Percentiles rank a stretch among this genome's conserved stretches.
Evolutionary conservation across 2,113 vertebrate genomes (phyloP).

Genomic region (Porphyrio hochstetteri): DNA sequence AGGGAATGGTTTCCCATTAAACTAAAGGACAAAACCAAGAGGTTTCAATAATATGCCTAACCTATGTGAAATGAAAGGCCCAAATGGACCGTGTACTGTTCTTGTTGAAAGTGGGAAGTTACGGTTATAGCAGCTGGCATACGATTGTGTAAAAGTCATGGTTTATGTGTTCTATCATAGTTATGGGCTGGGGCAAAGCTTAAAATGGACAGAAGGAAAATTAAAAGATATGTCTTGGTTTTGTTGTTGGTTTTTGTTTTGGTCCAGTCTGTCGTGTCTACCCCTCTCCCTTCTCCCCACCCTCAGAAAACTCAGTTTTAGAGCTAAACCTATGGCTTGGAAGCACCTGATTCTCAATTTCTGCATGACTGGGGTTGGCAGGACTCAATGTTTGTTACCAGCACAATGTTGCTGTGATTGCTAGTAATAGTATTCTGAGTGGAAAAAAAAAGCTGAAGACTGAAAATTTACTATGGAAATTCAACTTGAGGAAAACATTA

Average conservation of each 20-base stretch:
- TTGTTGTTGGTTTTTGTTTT: background rate
- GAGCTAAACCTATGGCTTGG: background rate
- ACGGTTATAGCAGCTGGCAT: background rate
- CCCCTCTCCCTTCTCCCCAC: too few relatives aligned
- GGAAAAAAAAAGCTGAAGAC: background rate
- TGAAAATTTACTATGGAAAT: background rate
- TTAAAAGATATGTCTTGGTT: background rate
- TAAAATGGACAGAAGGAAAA: background rate
- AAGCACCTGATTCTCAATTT: background rate
- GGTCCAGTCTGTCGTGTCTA: too few relatives aligned
- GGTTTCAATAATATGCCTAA: background rate
- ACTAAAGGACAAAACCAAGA: background rate
- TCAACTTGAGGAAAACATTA: background rate
- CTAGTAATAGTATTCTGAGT: background rate
- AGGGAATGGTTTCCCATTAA: background rate
- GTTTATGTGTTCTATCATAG: background rate
- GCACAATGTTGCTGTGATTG: background rate
- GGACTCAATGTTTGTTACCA: background rate
- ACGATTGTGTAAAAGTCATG: rapidly evolving
- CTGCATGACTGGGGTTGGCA: background rate
- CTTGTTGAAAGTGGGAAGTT: background rate
- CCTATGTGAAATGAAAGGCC: background rate
- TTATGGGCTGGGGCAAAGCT: background rate
- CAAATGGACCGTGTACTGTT: background rate
- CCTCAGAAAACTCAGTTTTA: background rate